Conservation (phyloP, 2,113 vertebrate species). For the Rhinoderma darwinii region DNA sequence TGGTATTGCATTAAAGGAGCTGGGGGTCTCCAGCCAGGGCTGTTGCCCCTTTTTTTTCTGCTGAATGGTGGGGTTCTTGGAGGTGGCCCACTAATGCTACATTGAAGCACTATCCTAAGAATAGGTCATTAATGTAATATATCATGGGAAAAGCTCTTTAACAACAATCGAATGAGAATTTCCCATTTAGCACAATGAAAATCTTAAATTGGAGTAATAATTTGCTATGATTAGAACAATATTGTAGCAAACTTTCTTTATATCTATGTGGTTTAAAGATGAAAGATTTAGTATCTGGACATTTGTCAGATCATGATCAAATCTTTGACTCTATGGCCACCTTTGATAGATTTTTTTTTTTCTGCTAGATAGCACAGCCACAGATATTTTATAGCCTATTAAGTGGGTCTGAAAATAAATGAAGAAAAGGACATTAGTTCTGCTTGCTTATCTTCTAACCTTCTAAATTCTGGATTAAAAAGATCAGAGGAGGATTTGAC, state of each 20-base stretch:
- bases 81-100: too few species aligned
- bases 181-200: neutral
- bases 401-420: slow-evolving; percentile 76
- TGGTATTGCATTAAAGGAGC: too few species aligned
- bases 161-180: neutral
- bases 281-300: neutral
- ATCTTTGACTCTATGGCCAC: neutral
- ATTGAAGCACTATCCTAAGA: too few species aligned
- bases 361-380: slow-evolving; percentile 55
- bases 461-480: slow-evolving; percentile 94
- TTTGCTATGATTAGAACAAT: neutral
- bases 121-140: too few species aligned
- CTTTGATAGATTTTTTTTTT: neutral
- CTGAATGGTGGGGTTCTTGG: too few species aligned
- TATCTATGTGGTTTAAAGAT: neutral
- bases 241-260: neutral
- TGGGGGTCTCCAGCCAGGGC: too few species aligned
- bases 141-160: too few species aligned
- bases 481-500: slow-evolving; percentile 96
- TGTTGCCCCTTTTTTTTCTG: too few species aligned
- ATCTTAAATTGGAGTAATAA: neutral
- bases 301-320: neutral
- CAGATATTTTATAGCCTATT: slow-evolving; percentile 79
- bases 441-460: slow-evolving; percentile 93
- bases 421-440: slow-evolving; percentile 82